These are phyloP conservation scores for Leptopilina syphax DNA, from an alignment of 2,888 invertebrate species.

Conservation along the genomic window DNA sequence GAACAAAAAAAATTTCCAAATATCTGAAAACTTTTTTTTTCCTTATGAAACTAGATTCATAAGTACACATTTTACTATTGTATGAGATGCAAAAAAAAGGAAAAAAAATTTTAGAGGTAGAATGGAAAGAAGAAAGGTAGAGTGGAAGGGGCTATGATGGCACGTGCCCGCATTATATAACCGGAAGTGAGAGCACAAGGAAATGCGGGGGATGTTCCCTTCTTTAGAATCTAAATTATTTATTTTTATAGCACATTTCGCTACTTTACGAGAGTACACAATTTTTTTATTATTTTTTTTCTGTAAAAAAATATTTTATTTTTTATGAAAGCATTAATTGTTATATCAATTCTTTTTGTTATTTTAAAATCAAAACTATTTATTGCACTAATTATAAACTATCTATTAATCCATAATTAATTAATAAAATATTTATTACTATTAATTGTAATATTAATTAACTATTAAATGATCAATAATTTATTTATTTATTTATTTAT, in stretches of 20 bases:
- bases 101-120: conserved; percentile 26
- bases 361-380: too few relatives aligned
- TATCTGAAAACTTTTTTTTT: conserved; percentile 34
- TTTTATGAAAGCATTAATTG: too few relatives aligned
- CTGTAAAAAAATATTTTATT: too few relatives aligned
- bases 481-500: too few relatives aligned
- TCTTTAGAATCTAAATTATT: not conserved
- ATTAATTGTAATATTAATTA: too few relatives aligned
- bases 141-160: conserved; percentile 37
- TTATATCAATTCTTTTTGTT: too few relatives aligned
- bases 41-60: conserved; percentile 39
- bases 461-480: too few relatives aligned
- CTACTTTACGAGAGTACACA: not conserved
- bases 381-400: too few relatives aligned
- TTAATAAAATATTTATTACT: too few relatives aligned
- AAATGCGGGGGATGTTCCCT: conserved; percentile 17
- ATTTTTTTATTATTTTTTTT: not conserved
- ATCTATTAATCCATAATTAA: too few relatives aligned
- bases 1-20: conserved; percentile 17
- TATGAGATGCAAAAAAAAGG: too few relatives aligned
- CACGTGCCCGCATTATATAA: conserved; percentile 31
- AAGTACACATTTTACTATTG: conserved; percentile 2
- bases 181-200: conserved; percentile 32
- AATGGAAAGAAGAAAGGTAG: conserved; percentile 42
- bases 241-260: conserved; percentile 6